Conservation (phyloP, 2,797 vertebrate genomes). For the Pteropus rufus region DNA sequence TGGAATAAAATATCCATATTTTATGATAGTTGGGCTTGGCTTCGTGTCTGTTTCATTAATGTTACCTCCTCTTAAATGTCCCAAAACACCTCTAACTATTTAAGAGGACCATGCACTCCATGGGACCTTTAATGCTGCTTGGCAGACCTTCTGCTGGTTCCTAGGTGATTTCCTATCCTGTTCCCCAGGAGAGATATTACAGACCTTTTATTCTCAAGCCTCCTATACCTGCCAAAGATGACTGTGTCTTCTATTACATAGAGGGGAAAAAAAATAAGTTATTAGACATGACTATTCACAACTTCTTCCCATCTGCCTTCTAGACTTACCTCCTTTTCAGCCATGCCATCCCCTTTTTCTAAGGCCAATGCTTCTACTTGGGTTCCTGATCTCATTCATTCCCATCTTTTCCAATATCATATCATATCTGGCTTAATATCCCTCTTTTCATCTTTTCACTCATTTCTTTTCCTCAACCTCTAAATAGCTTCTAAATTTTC, state of each 20-base stretch:
- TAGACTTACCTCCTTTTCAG: background rate
- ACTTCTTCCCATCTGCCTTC: background rate
- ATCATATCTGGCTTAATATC: background rate
- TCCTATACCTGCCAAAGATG: background rate
- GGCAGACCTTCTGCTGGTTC: background rate
- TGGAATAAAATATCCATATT: slow-evolving; percentile 64
- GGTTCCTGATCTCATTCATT: background rate
- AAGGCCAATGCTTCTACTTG: background rate
- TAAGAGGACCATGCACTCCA: background rate
- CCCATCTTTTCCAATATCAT: background rate
- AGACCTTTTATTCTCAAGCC: background rate
- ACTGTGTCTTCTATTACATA: background rate
- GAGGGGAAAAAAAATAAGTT: background rate
- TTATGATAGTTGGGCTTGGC: slow-evolving; percentile 9
- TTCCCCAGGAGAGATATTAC: background rate
- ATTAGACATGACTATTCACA: background rate
- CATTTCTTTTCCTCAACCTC: background rate
- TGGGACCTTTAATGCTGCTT: background rate
- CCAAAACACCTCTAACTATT: background rate
- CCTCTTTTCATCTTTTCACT: slow-evolving; percentile 33
- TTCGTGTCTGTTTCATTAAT: slow-evolving; percentile 55
- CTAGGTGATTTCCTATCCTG: background rate
- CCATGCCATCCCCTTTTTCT: background rate
- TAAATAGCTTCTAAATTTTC: background rate
- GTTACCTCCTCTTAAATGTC: background rate